Evolutionary conservation across 2,888 invertebrate species (phyloP).

Genomic region (Cephus pygmeus): DNA sequence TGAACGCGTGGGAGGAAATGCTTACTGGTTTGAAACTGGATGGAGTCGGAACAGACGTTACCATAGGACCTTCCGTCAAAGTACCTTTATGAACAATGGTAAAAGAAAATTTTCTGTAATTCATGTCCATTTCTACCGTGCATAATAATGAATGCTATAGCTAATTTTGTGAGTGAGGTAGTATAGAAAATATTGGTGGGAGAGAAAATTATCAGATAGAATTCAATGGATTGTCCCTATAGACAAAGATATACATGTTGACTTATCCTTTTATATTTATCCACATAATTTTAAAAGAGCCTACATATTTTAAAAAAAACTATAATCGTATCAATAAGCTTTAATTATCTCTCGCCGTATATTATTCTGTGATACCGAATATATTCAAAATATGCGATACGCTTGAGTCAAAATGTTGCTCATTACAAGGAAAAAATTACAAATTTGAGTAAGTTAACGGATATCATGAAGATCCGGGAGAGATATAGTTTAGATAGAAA

Average conservation of each 20-base stretch:
- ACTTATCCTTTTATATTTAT: background rate
- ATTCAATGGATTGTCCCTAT: background rate
- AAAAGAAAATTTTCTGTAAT: background rate
- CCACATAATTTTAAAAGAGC: background rate
- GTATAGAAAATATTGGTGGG: too few species aligned
- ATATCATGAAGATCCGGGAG: background rate
- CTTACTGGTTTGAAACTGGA: slow-evolving; percentile 57
- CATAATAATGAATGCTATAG: background rate
- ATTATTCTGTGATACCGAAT: background rate
- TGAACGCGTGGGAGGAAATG: slow-evolving; percentile 70
- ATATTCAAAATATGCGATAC: background rate
- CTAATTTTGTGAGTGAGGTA: background rate
- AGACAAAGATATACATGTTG: background rate
- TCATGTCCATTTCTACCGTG: background rate
- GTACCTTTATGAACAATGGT: slow-evolving; percentile 39
- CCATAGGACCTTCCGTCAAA: slow-evolving; percentile 40
- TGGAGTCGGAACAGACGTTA: slow-evolving; percentile 47
- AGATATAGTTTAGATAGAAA: background rate
- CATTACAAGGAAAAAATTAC: background rate
- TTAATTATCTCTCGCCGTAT: background rate
- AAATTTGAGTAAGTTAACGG: background rate
- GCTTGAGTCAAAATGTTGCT: background rate
- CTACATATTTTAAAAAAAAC: background rate
- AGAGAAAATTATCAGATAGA: background rate
- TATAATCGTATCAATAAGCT: background rate